phyloP scores from a whole-genome alignment of 2,888 invertebrate genomes.

The Oscheius myriophilus region DNA sequence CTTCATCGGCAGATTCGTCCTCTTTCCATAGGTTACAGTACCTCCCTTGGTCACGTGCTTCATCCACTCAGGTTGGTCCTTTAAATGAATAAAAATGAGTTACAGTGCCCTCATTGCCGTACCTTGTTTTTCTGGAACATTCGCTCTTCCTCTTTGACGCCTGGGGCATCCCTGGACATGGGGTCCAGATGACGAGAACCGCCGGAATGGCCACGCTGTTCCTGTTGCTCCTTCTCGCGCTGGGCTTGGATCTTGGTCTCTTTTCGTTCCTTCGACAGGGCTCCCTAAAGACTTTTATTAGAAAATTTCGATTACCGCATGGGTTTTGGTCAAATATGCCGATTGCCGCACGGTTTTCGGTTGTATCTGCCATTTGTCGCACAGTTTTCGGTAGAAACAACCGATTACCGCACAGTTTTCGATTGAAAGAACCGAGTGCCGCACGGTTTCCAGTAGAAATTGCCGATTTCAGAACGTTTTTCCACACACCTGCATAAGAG shows the following conservation, averaged over 20 bases:
- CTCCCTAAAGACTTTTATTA: conserved; percentile 75
- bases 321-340: background rate
- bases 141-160: conserved; percentile 55
- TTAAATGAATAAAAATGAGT: background rate
- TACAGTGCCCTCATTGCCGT: background rate
- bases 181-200: conserved; percentile 60
- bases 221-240: conserved; percentile 68
- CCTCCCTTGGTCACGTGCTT: conserved; percentile 92
- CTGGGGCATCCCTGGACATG: conserved; percentile 51
- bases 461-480: background rate
- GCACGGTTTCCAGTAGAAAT: too few species aligned
- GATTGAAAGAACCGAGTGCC: background rate
- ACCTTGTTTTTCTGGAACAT: conserved; percentile 32
- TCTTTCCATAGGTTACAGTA: conserved; percentile 96
- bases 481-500: conserved; percentile 87
- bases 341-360: too few species aligned
- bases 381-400: too few species aligned
- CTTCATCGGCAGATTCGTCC: conserved; percentile 89
- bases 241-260: conserved; percentile 91
- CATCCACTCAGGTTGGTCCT: conserved; percentile 97
- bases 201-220: conserved; percentile 44
- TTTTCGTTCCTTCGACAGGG: conserved; percentile 92
- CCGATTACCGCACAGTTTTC: background rate
- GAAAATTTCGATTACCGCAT: background rate
- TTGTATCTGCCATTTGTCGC: too few species aligned